Percentiles rank a stretch among this genome's conserved stretches.
Conservation (phyloP, 2,113 vertebrate genomes). For the Vulpes ferrilata region DNA sequence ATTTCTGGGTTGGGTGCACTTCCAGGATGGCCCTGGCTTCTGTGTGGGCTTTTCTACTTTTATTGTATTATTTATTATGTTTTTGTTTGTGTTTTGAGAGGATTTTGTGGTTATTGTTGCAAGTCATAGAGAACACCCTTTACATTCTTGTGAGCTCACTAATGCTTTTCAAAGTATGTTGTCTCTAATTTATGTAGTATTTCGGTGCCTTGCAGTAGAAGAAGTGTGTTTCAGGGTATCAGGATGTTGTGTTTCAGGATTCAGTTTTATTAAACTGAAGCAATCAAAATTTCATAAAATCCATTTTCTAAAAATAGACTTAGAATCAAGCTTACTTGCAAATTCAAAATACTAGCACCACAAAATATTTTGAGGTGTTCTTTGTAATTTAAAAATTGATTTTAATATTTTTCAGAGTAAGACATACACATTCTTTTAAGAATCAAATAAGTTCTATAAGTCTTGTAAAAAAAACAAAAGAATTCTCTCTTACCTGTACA, state of each 20-base stretch:
- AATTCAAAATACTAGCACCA: background rate
- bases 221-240: background rate
- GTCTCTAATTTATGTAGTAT: background rate
- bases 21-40: background rate
- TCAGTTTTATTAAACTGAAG: background rate
- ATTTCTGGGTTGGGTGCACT: background rate
- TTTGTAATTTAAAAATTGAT: background rate
- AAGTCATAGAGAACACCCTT: background rate
- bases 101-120: background rate
- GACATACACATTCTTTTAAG: background rate
- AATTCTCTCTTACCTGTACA: background rate
- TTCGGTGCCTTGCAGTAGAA: background rate
- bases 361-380: background rate
- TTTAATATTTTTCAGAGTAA: background rate
- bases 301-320: background rate
- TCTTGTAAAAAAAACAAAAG: background rate
- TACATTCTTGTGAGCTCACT: background rate
- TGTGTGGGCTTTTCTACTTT: background rate
- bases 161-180: background rate
- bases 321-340: background rate
- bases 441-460: background rate
- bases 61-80: background rate
- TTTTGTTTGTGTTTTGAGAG: background rate
- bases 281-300: background rate
- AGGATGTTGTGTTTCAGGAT: background rate